Percentiles rank a stretch among this genome's conserved stretches.
These are phyloP conservation scores for Dreissena rostriformis DNA, from an alignment of 1,140 invertebrate species.

Conservation along the genomic window DNA sequence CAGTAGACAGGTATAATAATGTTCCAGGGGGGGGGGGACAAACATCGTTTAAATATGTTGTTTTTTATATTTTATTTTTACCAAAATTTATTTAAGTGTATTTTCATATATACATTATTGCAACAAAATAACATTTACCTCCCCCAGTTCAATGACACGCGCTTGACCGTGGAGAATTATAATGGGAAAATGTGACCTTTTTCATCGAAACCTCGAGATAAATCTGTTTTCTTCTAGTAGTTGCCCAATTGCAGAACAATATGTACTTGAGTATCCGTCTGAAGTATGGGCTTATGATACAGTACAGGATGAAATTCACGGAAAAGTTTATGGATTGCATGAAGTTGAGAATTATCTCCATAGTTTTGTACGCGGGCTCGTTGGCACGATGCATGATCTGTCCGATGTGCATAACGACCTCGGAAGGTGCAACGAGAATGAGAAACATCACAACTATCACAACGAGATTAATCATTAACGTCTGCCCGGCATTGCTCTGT, in stretches of 20 bases:
- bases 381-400: constrained; percentile 66
- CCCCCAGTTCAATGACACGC: background rate
- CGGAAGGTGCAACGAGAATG: constrained; percentile 78
- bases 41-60: too few relatives aligned
- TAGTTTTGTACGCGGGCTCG: constrained; percentile 65
- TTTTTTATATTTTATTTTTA: background rate
- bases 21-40: too few relatives aligned
- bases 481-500: constrained; percentile 65
- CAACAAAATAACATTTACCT: too few relatives aligned
- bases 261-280: constrained; percentile 73
- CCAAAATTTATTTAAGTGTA: background rate
- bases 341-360: constrained; percentile 76
- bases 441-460: constrained; percentile 79
- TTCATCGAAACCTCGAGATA: constrained; percentile 56
- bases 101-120: background rate
- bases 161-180: constrained; percentile 31
- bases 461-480: constrained; percentile 77
- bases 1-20: too few relatives aligned
- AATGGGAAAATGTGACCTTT: constrained; percentile 54
- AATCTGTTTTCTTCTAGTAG: constrained; percentile 66
- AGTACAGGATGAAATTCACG: constrained; percentile 77
- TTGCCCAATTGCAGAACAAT: constrained; percentile 72
- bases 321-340: constrained; percentile 78
- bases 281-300: constrained; percentile 76
- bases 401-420: constrained; percentile 74